A percentile compares a stretch with the other conserved stretches of the same genome.
Evolutionary conservation across 2,113 vertebrate species (phyloP).

Genomic region (Vicugna pacos): DNA sequence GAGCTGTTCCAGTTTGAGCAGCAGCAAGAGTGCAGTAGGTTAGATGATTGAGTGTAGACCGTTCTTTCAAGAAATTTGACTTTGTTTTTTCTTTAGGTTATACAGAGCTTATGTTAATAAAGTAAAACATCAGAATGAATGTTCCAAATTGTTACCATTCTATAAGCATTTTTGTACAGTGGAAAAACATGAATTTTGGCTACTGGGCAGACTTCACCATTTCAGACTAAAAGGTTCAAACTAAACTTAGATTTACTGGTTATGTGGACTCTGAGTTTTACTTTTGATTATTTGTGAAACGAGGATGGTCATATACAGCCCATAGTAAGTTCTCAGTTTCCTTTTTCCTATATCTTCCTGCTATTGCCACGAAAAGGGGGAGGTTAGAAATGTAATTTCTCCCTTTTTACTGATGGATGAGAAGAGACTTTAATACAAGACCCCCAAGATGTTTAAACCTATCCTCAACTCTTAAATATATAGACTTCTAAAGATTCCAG

Average conservation of each 20-base stretch:
- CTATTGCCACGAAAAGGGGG: neutral
- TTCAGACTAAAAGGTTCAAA: too few species aligned
- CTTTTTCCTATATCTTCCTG: neutral
- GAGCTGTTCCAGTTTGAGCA: neutral
- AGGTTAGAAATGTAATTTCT: neutral
- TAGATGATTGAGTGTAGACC: neutral
- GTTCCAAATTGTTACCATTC: neutral
- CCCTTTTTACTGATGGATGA: neutral
- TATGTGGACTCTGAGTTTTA: neutral
- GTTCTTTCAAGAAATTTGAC: neutral
- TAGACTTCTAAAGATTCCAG: neutral
- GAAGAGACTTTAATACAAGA: neutral
- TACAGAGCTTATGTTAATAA: neutral
- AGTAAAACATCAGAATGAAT: neutral
- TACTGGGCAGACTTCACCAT: neutral
- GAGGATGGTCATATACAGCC: neutral
- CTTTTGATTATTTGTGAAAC: neutral
- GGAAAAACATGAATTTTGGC: neutral
- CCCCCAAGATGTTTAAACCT: neutral
- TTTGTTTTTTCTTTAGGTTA: neutral
- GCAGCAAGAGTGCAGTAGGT: neutral
- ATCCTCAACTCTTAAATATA: neutral
- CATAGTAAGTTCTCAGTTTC: neutral
- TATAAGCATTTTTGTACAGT: neutral
- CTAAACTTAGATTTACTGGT: neutral